phyloP scores from a whole-genome alignment of 2,113 vertebrate species.

The Pollimyrus isidori region DNA sequence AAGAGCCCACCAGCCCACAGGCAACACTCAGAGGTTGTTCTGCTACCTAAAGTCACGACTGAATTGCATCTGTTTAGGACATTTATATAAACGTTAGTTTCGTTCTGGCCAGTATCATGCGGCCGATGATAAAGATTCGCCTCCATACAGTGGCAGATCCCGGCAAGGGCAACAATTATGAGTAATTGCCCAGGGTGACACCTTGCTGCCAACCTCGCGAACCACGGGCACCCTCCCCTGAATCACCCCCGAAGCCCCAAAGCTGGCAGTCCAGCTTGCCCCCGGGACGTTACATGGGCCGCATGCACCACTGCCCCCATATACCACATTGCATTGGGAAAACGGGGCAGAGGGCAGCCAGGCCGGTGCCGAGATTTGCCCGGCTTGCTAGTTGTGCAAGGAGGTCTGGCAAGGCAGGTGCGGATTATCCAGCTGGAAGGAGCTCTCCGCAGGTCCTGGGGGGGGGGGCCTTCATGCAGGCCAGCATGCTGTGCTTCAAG shows the following conservation, averaged over 20 bases:
- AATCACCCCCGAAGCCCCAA: background rate
- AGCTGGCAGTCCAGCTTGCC: background rate
- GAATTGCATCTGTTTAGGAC: background rate
- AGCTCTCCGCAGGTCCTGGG: background rate
- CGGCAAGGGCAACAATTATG: background rate
- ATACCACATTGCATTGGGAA: background rate
- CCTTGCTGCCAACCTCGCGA: background rate
- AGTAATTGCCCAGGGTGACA: background rate
- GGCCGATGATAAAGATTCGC: background rate
- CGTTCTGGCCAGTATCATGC: background rate
- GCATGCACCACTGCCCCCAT: background rate
- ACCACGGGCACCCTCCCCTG: background rate
- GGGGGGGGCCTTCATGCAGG: background rate
- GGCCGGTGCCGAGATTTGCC: background rate
- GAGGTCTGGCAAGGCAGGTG: background rate
- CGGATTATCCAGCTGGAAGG: background rate
- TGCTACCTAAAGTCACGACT: background rate
- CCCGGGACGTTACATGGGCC: background rate
- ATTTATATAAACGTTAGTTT: background rate
- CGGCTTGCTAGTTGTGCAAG: background rate
- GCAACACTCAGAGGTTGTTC: background rate
- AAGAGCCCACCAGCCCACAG: background rate
- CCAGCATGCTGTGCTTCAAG: background rate
- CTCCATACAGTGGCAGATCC: background rate
- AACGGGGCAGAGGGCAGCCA: background rate